Percentiles rank a stretch among this genome's conserved stretches.
phyloP scores from a whole-genome alignment of 2,113 vertebrate species.

The Neopipo cinnamomea region DNA sequence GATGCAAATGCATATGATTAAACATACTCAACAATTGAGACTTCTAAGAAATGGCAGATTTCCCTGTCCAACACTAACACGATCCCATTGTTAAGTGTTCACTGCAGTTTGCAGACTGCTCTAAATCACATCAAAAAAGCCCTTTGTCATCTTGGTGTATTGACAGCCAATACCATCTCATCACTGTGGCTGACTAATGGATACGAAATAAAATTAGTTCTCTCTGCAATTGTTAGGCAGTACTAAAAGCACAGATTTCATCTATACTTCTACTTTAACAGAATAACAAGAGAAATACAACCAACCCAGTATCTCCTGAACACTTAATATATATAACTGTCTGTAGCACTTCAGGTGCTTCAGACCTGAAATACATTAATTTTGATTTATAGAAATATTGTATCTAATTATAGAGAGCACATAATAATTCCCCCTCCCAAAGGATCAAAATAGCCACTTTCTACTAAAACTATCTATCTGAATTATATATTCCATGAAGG shows the following conservation, averaged over 20 bases:
- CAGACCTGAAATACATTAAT: background rate
- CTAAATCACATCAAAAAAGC: background rate
- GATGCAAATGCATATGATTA: background rate
- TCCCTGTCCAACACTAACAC: background rate
- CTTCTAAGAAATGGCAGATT: background rate
- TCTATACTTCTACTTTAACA: background rate
- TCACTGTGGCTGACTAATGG: background rate
- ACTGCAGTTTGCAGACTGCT: background rate
- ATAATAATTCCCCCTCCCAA: background rate
- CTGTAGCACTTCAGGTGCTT: background rate
- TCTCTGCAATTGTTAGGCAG: background rate
- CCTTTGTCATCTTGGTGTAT: rapidly evolving
- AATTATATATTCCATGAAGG: background rate
- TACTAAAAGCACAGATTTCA: background rate
- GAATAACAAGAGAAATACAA: background rate
- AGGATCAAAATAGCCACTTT: background rate
- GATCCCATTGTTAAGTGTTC: background rate
- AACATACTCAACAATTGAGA: background rate
- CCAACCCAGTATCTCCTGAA: background rate
- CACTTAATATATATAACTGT: background rate
- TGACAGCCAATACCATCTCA: background rate
- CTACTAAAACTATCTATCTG: background rate
- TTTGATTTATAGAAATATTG: background rate
- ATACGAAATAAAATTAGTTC: background rate
- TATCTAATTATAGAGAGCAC: background rate